Conservation (phyloP, 2,113 vertebrate genomes). For the Sander lucioperca region DNA sequence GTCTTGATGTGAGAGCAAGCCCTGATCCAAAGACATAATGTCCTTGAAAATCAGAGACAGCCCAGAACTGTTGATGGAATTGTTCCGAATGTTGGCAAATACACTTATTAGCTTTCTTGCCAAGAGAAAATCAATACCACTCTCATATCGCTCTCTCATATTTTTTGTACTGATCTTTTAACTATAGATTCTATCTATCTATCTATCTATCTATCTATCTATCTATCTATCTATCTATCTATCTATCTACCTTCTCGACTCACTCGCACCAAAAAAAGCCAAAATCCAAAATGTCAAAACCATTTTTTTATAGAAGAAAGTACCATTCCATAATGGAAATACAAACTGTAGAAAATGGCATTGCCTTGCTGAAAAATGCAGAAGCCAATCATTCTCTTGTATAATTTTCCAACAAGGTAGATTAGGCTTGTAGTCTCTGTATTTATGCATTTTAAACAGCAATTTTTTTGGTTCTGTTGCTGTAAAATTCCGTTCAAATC, state of each 20-base stretch:
- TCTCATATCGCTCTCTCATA: not conserved
- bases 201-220: too few species aligned
- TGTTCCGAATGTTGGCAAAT: not conserved
- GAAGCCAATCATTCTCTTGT: not conserved
- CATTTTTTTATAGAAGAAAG: not conserved
- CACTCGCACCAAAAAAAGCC: not conserved
- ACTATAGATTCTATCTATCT: not conserved
- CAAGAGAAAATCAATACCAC: not conserved
- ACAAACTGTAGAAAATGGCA: not conserved
- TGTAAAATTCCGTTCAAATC: too few species aligned
- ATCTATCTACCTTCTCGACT: not conserved
- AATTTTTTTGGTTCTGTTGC: not conserved
- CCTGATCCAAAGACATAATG: too few species aligned
- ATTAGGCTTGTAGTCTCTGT: not conserved
- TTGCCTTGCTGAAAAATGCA: not conserved
- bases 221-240: too few species aligned
- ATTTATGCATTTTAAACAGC: not conserved
- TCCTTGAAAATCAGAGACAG: too few species aligned
- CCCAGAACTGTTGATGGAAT: too few species aligned
- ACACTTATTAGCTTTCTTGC: not conserved
- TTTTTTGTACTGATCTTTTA: not conserved
- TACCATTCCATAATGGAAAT: not conserved
- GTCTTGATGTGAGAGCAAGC: too few species aligned
- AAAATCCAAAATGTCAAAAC: not conserved
- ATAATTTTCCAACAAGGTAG: not conserved